Percentiles rank a stretch among this genome's conserved stretches.
phyloP scores from a whole-genome alignment of 2,797 vertebrate genomes.

The Takifugu rubripes region DNA sequence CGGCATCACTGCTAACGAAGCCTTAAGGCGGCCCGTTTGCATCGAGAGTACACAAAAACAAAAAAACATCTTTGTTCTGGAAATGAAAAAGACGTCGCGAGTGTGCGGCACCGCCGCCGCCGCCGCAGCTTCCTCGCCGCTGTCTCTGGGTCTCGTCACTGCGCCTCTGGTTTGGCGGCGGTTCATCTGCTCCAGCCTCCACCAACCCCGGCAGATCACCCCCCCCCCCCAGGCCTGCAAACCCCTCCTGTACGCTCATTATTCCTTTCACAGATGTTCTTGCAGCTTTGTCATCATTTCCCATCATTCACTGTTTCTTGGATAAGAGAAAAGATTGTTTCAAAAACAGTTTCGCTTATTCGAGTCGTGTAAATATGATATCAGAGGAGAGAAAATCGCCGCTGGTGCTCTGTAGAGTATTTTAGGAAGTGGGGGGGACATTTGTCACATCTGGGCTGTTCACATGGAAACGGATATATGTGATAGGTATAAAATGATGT shows the following conservation, averaged over 20 bases:
- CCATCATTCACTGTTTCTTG: neutral
- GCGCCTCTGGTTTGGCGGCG: conserved; percentile 16
- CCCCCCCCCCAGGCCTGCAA: neutral
- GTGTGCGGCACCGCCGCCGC: conserved; percentile 32
- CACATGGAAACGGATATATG: too few species aligned
- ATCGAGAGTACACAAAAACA: conserved; percentile 41
- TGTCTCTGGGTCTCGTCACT: conserved; percentile 45
- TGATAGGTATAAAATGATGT: too few species aligned
- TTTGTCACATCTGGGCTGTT: too few species aligned
- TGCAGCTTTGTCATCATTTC: too few species aligned
- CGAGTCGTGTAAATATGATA: too few species aligned
- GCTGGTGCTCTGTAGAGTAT: too few species aligned
- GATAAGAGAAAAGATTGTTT: neutral
- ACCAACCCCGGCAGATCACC: neutral
- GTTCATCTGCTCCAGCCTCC: conserved; percentile 10
- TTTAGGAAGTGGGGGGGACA: too few species aligned
- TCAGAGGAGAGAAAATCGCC: too few species aligned
- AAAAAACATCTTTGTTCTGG: conserved; percentile 44
- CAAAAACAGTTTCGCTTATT: neutral
- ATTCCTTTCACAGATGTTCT: neutral
- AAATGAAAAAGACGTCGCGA: conserved; percentile 52
- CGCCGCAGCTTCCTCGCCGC: conserved; percentile 15
- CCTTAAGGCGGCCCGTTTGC: conserved; percentile 49
- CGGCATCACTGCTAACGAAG: conserved; percentile 33
- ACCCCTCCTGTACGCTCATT: neutral